These are phyloP conservation scores for Scaptomyza hsui DNA, from an alignment of 1,140 invertebrate species.

Conservation along the genomic window DNA sequence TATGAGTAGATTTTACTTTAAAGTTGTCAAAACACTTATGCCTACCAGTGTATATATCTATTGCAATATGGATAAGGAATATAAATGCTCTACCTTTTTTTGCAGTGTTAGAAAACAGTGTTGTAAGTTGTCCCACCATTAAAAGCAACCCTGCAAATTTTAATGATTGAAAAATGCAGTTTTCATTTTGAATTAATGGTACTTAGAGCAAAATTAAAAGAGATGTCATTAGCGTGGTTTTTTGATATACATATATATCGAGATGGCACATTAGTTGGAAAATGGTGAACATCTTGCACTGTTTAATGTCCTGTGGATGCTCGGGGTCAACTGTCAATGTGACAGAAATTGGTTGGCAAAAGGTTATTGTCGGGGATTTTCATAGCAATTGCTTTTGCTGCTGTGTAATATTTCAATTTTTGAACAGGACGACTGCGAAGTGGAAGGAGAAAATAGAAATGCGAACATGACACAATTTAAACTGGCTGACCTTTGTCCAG, in stretches of 20 bases:
- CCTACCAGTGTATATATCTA: too few species aligned
- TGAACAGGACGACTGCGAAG: conserved; percentile 24
- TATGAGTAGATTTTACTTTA: too few species aligned
- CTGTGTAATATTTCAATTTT: conserved; percentile 82
- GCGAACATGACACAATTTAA: conserved; percentile 77
- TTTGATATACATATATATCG: conserved; percentile 44
- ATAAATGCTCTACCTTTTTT: too few species aligned
- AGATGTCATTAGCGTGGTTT: conserved; percentile 56
- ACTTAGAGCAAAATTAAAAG: not conserved
- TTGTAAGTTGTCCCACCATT: too few species aligned
- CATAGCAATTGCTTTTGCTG: conserved; percentile 61
- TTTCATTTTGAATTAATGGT: not conserved
- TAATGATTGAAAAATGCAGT: conserved; percentile 18
- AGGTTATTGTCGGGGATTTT: conserved; percentile 54
- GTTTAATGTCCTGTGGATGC: conserved; percentile 48
- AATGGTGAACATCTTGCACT: conserved; percentile 18
- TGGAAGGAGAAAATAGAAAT: conserved; percentile 27
- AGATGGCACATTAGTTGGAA: conserved; percentile 60
- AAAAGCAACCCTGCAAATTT: too few species aligned
- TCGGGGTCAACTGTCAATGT: conserved; percentile 59
- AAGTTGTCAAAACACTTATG: too few species aligned
- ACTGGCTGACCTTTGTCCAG: conserved; percentile 71
- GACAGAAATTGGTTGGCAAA: conserved; percentile 38
- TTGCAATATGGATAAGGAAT: too few species aligned
- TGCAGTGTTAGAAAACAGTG: too few species aligned